Conservation (phyloP, 2,797 vertebrate genomes). For the Percopsis omiscomaycus region DNA sequence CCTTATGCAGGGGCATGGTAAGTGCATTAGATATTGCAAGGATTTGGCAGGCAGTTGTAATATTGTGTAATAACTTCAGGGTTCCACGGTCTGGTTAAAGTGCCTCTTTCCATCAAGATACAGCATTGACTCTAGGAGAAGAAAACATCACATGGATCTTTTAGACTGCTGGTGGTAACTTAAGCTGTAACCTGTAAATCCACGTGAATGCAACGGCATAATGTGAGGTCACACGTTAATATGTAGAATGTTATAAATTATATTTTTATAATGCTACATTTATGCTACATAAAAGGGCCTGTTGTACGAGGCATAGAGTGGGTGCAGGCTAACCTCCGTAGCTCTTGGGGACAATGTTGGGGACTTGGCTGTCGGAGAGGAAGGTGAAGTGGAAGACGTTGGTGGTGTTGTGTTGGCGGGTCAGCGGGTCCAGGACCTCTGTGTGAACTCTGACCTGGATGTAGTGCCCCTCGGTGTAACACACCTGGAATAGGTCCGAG, state of each 20-base stretch:
- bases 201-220: neutral
- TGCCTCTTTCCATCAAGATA: slow-evolving; percentile 96
- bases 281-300: too few species aligned
- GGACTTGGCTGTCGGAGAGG: slow-evolving; percentile 82
- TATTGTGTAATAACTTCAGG: slow-evolving; percentile 35
- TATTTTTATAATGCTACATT: too few species aligned
- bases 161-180: neutral
- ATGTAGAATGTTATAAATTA: too few species aligned
- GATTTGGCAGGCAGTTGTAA: slow-evolving; percentile 16
- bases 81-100: slow-evolving; percentile 77
- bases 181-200: neutral
- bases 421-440: slow-evolving; percentile 88
- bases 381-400: slow-evolving; percentile 97
- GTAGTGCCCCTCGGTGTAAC: slow-evolving; percentile 87
- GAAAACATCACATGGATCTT: slow-evolving; percentile 23
- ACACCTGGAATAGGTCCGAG: slow-evolving; percentile 79
- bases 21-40: slow-evolving; percentile 7
- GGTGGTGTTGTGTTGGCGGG: slow-evolving; percentile 87
- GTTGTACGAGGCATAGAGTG: too few species aligned
- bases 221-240: too few species aligned
- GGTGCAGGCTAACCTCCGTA: slow-evolving; percentile 66
- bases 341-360: slow-evolving; percentile 75
- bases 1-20: neutral
- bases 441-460: slow-evolving; percentile 96
- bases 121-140: slow-evolving; percentile 90